These are phyloP conservation scores for Drosophila fuyamai DNA, from an alignment of 1,140 invertebrate genomes.

Conservation along the genomic window DNA sequence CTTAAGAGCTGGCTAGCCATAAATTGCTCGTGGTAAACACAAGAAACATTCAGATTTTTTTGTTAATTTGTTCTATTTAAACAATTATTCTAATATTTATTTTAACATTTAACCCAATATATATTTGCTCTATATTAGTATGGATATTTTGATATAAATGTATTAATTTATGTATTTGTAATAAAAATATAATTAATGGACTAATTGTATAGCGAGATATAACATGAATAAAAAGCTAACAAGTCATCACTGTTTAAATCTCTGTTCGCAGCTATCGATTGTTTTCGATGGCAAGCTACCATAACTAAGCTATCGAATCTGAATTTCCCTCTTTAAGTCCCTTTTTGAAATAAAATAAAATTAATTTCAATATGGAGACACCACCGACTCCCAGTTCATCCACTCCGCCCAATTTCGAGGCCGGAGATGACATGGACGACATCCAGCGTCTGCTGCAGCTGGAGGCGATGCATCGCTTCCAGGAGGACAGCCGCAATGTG, in stretches of 20 bases:
- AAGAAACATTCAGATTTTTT: too few species aligned
- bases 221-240: neutral
- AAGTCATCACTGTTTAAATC: too few species aligned
- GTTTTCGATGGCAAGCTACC: neutral
- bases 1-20: too few species aligned
- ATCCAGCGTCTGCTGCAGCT: constrained; percentile 64
- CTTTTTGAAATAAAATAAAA: neutral
- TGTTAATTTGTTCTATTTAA: too few species aligned
- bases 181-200: too few species aligned
- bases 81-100: too few species aligned
- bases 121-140: too few species aligned
- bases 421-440: constrained; percentile 36
- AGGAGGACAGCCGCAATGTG: constrained; percentile 54
- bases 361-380: neutral
- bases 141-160: too few species aligned
- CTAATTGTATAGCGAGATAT: neutral
- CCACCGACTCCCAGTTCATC: neutral
- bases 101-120: too few species aligned
- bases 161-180: too few species aligned
- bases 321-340: neutral
- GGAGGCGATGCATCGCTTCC: constrained; percentile 60
- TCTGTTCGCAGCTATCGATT: constrained; percentile 10
- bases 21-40: too few species aligned
- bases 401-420: neutral
- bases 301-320: neutral